These are phyloP conservation scores for Oegoconia quadripuncta DNA, from an alignment of 2,888 invertebrate genomes.

Conservation along the genomic window DNA sequence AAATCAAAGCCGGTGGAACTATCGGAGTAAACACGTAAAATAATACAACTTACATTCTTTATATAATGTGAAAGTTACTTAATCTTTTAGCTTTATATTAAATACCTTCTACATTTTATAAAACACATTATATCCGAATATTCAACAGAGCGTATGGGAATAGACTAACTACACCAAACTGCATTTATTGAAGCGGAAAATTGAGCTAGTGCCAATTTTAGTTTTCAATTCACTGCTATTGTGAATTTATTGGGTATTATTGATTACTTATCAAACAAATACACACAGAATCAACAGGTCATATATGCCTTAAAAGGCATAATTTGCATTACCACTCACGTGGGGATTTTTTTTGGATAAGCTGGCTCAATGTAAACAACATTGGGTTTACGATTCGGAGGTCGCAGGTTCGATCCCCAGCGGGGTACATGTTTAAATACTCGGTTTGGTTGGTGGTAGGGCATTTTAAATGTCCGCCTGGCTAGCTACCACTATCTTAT, in stretches of 20 bases:
- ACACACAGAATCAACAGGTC: too few relatives aligned
- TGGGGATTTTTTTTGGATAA: neutral
- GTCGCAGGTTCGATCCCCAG: neutral
- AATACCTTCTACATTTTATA: too few relatives aligned
- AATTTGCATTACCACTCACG: neutral
- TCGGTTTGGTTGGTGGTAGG: too few relatives aligned
- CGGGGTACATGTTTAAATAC: too few relatives aligned
- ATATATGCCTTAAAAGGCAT: neutral
- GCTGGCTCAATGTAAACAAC: neutral
- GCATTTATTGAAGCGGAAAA: constrained; percentile 63
- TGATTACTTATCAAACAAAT: neutral
- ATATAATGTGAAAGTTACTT: too few relatives aligned
- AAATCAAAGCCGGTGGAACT: neutral
- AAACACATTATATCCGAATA: neutral
- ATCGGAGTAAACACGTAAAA: neutral
- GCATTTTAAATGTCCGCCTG: too few relatives aligned
- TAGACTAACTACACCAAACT: constrained; percentile 37
- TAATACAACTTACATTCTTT: neutral
- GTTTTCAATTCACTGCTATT: constrained; percentile 27
- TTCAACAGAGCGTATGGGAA: neutral
- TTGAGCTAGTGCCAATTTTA: constrained; percentile 67
- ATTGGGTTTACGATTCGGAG: too few relatives aligned
- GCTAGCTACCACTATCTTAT: too few relatives aligned
- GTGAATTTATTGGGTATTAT: neutral
- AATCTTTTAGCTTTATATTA: too few relatives aligned